Evolutionary conservation across 1,140 invertebrate genomes (phyloP).

Genomic region (Bombus picipes): DNA sequence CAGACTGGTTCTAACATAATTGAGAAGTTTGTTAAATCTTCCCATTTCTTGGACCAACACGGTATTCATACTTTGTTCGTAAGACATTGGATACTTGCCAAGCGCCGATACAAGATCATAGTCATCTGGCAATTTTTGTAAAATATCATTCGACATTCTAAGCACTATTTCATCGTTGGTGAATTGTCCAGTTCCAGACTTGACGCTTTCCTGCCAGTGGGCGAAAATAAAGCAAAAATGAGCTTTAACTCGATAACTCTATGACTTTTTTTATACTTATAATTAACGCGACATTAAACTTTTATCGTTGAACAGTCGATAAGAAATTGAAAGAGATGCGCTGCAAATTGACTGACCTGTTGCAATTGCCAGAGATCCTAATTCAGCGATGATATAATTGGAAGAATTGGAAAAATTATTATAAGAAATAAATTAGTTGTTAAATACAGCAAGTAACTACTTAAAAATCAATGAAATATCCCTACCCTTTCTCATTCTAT

Average conservation of each 20-base stretch:
- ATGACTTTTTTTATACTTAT: neutral
- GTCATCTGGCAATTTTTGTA: slow-evolving; percentile 88
- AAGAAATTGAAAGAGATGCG: no score
- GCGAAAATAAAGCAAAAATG: neutral
- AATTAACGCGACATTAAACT: no score
- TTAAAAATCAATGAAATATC: no score
- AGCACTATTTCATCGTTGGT: slow-evolving; percentile 88
- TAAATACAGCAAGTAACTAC: neutral
- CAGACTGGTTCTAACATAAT: slow-evolving; percentile 89
- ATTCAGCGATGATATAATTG: neutral
- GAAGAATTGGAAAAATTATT: slow-evolving; percentile 34
- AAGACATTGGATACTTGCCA: slow-evolving; percentile 90
- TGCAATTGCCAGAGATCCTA: slow-evolving; percentile 78
- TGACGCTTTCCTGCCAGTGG: slow-evolving; percentile 75
- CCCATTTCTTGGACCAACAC: slow-evolving; percentile 97
- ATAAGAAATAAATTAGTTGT: slow-evolving; percentile 20
- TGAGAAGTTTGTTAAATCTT: slow-evolving; percentile 92
- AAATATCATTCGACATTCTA: slow-evolving; percentile 87
- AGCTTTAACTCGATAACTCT: neutral
- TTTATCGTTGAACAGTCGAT: no score
- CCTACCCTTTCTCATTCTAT: no score
- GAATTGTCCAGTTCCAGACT: slow-evolving; percentile 75
- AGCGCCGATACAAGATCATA: slow-evolving; percentile 87
- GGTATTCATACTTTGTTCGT: slow-evolving; percentile 95
- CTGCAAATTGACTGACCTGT: slow-evolving; percentile 57